Base-by-base conservation (phyloP, 2,888 invertebrate species). In the Fragum sueziense region DNA sequence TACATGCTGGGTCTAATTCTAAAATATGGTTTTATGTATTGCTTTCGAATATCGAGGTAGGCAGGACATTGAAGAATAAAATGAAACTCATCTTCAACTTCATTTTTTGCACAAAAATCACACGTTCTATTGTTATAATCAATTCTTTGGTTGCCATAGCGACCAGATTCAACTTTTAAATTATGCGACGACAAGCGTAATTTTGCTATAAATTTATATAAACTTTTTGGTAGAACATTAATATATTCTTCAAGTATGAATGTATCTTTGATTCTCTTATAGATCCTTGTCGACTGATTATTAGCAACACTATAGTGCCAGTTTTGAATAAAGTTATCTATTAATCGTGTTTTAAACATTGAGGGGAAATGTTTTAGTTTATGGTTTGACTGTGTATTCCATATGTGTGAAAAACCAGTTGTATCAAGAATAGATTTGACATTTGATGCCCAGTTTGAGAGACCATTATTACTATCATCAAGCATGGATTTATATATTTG, bases 51-150 rank as follows among this genome's bases (percentile, higher is more conserved):
- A 11, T 62, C 62, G 22, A 20, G 1, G 22, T 62, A 62, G 1
- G 34, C 17, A 29, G 27, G 62, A 29, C 62, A 62, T n/a, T n/a
- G n/a, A n/a, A 62, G 3, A 62, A 62, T 31, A 22, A 62, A 62
- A 62, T 62, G 31, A 22, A 31, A 29, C 22, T 62, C 31, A 1
- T 62, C 62, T 31, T n/a, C n/a, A n/a, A n/a, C n/a, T n/a, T n/a
- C n/a, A n/a, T n/a, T n/a, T n/a, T n/a, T n/a, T n/a, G n/a, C n/a
- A n/a, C 17, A 29, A 62, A 7, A 4, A 29, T 4, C 62, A 3
- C 62, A 62, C 1, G 31, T 2, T 17, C 62, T 1, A 1, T 62
- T 29, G 1, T 62, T 22, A 62, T 62, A 33, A 11, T 62, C 34
- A 31, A 62, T 31, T 25, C 62, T 1, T 20, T 62, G 31, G 22